These are phyloP conservation scores for Plectropomus leopardus DNA, from an alignment of 2,113 vertebrate species.

Conservation along the genomic window DNA sequence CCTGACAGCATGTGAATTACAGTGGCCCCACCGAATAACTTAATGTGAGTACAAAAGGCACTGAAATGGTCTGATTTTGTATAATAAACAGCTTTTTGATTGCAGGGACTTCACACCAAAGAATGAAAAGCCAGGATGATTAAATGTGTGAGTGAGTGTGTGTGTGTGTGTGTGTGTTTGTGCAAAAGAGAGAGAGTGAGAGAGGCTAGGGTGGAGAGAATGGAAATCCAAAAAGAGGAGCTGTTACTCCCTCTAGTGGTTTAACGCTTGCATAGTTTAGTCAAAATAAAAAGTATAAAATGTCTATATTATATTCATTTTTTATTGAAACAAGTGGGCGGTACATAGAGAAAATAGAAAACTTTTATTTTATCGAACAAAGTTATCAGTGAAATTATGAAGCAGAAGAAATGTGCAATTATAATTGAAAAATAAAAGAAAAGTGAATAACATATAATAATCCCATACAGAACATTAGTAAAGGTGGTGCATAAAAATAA, in stretches of 20 bases:
- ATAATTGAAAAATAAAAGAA: too few relatives aligned
- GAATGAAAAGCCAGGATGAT: neutral
- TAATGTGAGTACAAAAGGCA: neutral
- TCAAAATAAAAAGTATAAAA: neutral
- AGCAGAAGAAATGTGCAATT: too few relatives aligned
- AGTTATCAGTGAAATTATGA: too few relatives aligned
- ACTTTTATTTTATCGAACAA: too few relatives aligned
- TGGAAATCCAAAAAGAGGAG: slow-evolving; percentile 18
- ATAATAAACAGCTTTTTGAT: neutral
- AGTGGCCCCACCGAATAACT: neutral
- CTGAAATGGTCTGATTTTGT: neutral
- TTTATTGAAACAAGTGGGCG: too few relatives aligned
- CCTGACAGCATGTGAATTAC: neutral
- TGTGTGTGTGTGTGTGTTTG: neutral
- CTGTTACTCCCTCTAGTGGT: slow-evolving; percentile 65
- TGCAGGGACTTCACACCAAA: neutral
- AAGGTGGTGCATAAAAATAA: too few relatives aligned
- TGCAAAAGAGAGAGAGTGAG: too few relatives aligned
- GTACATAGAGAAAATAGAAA: too few relatives aligned
- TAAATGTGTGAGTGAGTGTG: neutral
- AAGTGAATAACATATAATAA: too few relatives aligned
- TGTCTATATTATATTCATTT: too few relatives aligned
- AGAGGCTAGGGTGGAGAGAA: too few relatives aligned
- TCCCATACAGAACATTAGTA: too few relatives aligned
- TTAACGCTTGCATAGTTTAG: neutral